A percentile compares a stretch with the other conserved stretches of the same genome.
phyloP scores from a whole-genome alignment of 2,113 vertebrate species.

The Sula dactylatra region DNA sequence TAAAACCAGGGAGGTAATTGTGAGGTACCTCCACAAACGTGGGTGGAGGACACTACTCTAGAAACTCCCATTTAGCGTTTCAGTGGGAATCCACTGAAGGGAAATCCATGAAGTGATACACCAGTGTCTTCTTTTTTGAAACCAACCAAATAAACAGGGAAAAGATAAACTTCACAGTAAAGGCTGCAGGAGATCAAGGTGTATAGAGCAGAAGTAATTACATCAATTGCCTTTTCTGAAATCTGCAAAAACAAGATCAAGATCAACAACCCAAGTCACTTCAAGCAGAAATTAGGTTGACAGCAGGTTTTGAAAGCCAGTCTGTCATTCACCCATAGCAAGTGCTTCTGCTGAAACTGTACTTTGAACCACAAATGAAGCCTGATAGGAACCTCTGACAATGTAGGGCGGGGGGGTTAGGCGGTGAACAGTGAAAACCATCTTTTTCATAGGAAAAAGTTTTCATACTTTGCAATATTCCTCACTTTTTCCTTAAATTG shows the following conservation, averaged over 20 bases:
- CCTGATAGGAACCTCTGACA: neutral
- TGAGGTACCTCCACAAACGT: neutral
- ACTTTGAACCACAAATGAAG: neutral
- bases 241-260: neutral
- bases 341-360: neutral
- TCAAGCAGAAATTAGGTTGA: neutral
- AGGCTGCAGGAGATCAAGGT: neutral
- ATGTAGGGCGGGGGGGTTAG: too few relatives aligned
- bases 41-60: neutral
- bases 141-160: neutral
- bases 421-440: neutral
- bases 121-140: neutral
- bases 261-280: neutral
- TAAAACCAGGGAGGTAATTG: neutral
- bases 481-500: neutral
- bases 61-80: neutral
- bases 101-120: neutral
- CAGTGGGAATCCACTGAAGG: neutral
- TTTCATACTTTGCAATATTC: neutral
- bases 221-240: neutral
- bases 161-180: neutral
- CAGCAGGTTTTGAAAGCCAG: neutral
- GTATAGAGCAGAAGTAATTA: neutral
- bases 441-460: neutral
- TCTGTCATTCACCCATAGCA: neutral